Conservation (phyloP, 2,113 vertebrate species). For the Leucosticte australis region DNA sequence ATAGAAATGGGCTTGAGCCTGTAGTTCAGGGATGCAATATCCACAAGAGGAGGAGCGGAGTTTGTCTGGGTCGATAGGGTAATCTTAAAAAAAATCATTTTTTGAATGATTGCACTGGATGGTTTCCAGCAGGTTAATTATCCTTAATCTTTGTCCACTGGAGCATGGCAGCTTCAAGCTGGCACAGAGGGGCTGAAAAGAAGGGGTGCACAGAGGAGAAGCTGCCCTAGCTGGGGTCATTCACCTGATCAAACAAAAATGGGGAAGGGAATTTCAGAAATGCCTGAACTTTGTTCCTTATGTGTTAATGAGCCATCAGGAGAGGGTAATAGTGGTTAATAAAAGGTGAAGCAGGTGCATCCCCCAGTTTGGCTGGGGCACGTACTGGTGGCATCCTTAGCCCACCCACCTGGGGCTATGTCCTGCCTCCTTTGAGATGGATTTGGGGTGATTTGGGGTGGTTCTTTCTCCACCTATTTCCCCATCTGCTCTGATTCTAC, state of each 20-base stretch:
- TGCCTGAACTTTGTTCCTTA: neutral
- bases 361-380: neutral
- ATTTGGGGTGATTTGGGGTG: neutral
- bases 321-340: neutral
- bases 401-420: neutral
- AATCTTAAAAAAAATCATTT: neutral
- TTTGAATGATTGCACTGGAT: neutral
- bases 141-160: neutral
- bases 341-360: neutral
- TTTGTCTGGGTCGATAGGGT: slow-evolving; percentile 1
- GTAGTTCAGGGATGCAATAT: neutral
- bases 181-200: neutral
- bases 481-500: neutral
- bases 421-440: neutral
- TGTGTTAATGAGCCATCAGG: neutral
- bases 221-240: neutral
- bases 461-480: neutral
- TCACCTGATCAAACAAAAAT: neutral
- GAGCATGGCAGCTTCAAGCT: neutral
- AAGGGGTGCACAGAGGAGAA: accelerated
- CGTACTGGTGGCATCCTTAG: neutral
- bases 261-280: neutral
- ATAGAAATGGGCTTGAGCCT: neutral
- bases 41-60: neutral
- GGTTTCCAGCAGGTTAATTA: slow-evolving; percentile 35